Conservation (phyloP, 2,888 invertebrate genomes). For the Idaea dimidiata region DNA sequence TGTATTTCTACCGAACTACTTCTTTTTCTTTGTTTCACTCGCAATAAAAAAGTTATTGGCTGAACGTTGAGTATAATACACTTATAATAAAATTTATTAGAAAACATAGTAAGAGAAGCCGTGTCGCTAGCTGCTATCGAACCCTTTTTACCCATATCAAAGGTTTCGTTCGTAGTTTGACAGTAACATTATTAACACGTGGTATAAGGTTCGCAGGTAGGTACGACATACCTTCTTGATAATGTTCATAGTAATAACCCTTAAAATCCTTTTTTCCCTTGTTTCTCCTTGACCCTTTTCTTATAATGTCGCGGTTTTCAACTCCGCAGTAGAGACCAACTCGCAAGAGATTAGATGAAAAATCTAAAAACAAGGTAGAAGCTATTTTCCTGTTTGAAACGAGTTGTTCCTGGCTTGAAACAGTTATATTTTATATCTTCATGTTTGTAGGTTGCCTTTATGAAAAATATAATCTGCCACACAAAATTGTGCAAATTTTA, state of each 20-base stretch:
- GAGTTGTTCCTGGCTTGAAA: neutral
- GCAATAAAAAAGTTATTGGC: conserved; percentile 51
- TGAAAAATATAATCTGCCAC: neutral
- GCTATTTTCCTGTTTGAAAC: neutral
- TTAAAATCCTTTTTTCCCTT: conserved; percentile 49
- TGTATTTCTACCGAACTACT: conserved; percentile 37
- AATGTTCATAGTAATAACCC: conserved; percentile 51
- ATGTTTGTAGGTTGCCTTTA: neutral
- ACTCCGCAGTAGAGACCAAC: neutral
- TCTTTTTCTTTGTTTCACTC: conserved; percentile 38
- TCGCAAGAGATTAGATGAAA: neutral
- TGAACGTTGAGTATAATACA: conserved; percentile 38
- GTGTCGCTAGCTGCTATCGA: conserved; percentile 48
- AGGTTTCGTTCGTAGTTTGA: conserved; percentile 57
- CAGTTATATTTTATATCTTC: neutral
- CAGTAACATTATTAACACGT: conserved; percentile 70
- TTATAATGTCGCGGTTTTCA: conserved; percentile 25
- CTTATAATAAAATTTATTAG: conserved; percentile 34
- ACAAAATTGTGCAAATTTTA: neutral
- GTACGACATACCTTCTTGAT: conserved; percentile 39
- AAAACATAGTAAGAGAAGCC: conserved; percentile 48
- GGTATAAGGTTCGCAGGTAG: conserved; percentile 46
- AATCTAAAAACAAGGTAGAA: neutral
- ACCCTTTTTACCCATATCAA: conserved; percentile 66
- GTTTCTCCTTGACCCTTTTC: conserved; percentile 32